Evolutionary conservation across 2,113 vertebrate species (phyloP), one percentile per base, ranked within the genome.

Genomic region (Oxygymnocypris stewartii): DNA sequence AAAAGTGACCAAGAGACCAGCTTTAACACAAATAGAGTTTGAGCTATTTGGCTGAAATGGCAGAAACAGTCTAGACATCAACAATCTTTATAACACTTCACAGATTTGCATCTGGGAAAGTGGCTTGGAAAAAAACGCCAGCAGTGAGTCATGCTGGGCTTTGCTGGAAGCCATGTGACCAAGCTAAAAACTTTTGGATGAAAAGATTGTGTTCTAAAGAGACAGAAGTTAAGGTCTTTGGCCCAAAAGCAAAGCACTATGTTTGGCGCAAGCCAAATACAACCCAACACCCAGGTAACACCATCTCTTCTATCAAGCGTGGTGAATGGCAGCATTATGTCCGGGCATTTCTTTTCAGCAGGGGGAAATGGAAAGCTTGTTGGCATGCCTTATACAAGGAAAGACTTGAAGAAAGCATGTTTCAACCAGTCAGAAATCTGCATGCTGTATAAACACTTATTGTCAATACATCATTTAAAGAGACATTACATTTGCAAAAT

Each of bases 101-200:
- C 42, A 71, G 28, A 82, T 82, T 82, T 69, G 42, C 80, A 63
- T 82, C 28, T 69, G 80, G 80, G 80, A 82, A 16, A 35, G 25
- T 51, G 63, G 25, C 63, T 69, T 3, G 18, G 20, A 12, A 12
- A 67, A 67, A 47, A 31, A 82, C 11, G 3, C n/a, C 20, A 12
- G 40, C n/a, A 18, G 23, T 47, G 20, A 82, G 6, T 59, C 78
- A 59, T 35, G 13, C 5, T 0, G 0, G 42, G 25, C 0, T 49
- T 83, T 83, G 20, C 78, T 51, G 44, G 65, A 83, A 37, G 18
- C 25, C 25, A 54, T 83, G 65, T 49, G 63, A 37, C 65, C n/a
- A n/a, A 44, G 25, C n/a, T 20, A 47, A 71, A 65, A 81, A 63
- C 23, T 28, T 63, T 49, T 14, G 40, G 63, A 54, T 47, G 42